These are phyloP conservation scores for Perca flavescens DNA, from an alignment of 2,113 vertebrate genomes.

Conservation along the genomic window DNA sequence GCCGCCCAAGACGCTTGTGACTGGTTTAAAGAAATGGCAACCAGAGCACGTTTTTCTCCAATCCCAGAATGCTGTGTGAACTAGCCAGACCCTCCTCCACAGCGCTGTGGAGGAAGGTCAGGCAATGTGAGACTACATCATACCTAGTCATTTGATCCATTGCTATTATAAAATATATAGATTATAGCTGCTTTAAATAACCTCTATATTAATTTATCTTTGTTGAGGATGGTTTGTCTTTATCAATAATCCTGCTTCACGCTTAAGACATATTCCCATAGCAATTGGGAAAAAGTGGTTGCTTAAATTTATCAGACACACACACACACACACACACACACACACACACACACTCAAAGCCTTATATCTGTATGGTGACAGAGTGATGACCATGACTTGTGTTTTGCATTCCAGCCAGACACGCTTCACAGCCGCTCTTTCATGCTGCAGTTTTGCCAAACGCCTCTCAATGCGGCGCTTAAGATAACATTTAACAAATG, in stretches of 20 bases:
- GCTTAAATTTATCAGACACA: conserved; percentile 15
- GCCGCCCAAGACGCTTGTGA: no score
- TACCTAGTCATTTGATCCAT: neutral
- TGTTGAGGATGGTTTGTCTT: neutral
- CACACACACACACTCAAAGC: conserved; percentile 5
- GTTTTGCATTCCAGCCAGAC: conserved; percentile 77
- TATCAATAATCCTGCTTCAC: neutral
- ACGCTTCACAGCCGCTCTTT: conserved; percentile 69
- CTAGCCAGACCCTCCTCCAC: no score
- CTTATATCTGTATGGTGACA: conserved; percentile 45
- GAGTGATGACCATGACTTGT: conserved; percentile 69
- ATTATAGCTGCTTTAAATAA: neutral
- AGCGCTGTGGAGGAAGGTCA: no score
- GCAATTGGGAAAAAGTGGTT: conserved; percentile 13
- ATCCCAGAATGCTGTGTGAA: no score
- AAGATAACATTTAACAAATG: conserved; percentile 67
- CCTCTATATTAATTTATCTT: neutral
- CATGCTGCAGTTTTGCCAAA: conserved; percentile 64
- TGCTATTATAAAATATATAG: neutral
- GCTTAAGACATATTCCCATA: neutral
- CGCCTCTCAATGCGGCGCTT: conserved; percentile 65
- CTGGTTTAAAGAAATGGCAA: no score
- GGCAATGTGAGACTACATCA: no score
- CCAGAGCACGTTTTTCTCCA: no score
- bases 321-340: conserved; percentile 13